Evolutionary conservation across 2,888 invertebrate genomes (phyloP), one percentile per base, ranked within the genome.

Genomic region (Cephonodes hylas): DNA sequence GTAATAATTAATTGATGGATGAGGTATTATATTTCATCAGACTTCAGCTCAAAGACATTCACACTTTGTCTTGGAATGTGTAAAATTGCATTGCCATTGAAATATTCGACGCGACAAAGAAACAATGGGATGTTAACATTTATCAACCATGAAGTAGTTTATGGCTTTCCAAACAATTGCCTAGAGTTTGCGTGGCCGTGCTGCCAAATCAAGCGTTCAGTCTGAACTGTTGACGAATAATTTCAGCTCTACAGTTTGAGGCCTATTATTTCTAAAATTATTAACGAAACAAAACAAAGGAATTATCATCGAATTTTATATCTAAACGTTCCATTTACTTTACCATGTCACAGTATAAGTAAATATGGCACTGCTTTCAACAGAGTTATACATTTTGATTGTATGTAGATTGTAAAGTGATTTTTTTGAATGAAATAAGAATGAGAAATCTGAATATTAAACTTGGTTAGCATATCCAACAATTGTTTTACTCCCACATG

Each of bases 41-140:
- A 22, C 45, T 22, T 45, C 13, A 45, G 8, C 10, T 10, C 8
- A 46, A n/a, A n/a, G 5, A 2, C n/a, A n/a, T 46, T 23, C 31
- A 27, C n/a, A 10, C 18, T 13, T 31, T 53, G 15, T 23, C 10
- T 13, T 59, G 66, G 65, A 66, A 74, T 71, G 67, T 72, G 68
- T 72, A 70, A 71, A 75, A 73, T 74, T 67, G 68, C 70, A 65
- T 67, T 71, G 69, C 72, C 75, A 77, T 78, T 80, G 77, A 79
- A 77, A 76, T 73, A 77, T 70, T 70, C 70, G 61, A 60, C 59
- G 63, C 76, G 69, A 75, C 82, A 80, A 80, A 79, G 80, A 79
- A 84, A 86, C 85, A 85, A 86, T 83, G 73, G 77, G 64, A 70
- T 80, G 80, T 80, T 74, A 80, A 80, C 77, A 81, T 84, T 84